Evolutionary conservation across 2,113 vertebrate genomes (phyloP).

Genomic region (Planiliza haematocheilus): DNA sequence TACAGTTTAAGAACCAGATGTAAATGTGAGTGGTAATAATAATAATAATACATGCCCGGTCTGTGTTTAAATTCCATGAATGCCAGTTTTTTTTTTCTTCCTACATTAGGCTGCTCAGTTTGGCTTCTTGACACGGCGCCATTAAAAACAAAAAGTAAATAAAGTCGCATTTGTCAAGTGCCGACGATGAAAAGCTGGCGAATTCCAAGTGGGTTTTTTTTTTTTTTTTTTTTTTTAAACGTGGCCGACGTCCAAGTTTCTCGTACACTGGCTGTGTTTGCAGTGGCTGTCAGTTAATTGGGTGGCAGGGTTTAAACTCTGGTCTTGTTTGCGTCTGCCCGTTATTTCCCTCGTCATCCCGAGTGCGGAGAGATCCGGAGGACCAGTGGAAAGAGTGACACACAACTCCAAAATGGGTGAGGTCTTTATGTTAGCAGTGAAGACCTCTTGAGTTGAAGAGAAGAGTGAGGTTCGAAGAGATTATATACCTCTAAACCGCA

Average conservation of each 20-base stretch:
- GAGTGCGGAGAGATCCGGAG: constrained; percentile 18
- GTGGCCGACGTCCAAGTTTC: constrained; percentile 26
- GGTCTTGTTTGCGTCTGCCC: constrained; percentile 41
- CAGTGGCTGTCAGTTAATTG: constrained; percentile 47
- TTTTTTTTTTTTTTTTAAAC: constrained; percentile 3
- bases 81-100: constrained; percentile 24
- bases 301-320: constrained; percentile 54
- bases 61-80: constrained; percentile 40
- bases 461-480: too few relatives aligned
- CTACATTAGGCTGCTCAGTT: not conserved
- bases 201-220: constrained; percentile 20
- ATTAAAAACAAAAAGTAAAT: constrained; percentile 15
- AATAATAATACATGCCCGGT: constrained; percentile 15
- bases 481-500: not conserved
- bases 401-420: constrained; percentile 33
- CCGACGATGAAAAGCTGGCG: constrained; percentile 24
- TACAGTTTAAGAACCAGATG: constrained; percentile 38
- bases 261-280: constrained; percentile 45
- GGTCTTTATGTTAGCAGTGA: constrained; percentile 18
- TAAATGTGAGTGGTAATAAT: constrained; percentile 34
- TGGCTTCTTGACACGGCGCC: constrained; percentile 11
- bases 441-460: not conserved
- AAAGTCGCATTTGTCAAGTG: constrained; percentile 23
- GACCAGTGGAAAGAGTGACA: constrained; percentile 57
- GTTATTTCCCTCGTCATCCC: constrained; percentile 33